A percentile compares a stretch with the other conserved stretches of the same genome.
Conservation (phyloP, 2,113 vertebrate genomes). For the Irena cyanogastra region DNA sequence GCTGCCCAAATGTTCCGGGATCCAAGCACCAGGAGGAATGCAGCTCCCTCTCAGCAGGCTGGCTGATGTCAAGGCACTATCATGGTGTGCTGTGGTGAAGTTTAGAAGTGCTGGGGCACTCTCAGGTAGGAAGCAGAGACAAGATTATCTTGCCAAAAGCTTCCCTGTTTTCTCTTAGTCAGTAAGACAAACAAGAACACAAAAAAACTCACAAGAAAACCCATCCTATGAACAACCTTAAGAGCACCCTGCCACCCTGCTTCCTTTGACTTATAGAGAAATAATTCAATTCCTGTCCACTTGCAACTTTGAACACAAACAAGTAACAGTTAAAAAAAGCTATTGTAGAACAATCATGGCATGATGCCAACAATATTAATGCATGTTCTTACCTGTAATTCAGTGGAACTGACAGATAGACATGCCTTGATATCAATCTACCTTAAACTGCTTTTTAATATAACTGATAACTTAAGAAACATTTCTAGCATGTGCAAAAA, state of each 20-base stretch:
- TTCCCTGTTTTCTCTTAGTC: neutral
- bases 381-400: neutral
- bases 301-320: neutral
- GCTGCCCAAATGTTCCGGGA: neutral
- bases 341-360: neutral
- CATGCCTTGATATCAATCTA: neutral
- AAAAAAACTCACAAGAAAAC: neutral
- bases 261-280: neutral
- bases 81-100: neutral
- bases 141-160: neutral
- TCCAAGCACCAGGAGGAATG: neutral
- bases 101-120: neutral
- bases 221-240: neutral
- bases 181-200: neutral
- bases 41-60: neutral
- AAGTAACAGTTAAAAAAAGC: neutral
- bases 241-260: neutral
- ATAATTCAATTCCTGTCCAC: neutral
- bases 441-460: neutral
- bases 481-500: neutral
- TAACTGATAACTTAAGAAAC: neutral
- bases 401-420: neutral
- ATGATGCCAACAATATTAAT: neutral
- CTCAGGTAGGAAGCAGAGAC: neutral
- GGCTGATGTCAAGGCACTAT: neutral